Percentiles rank a stretch among this genome's conserved stretches.
These are phyloP conservation scores for Parnassius glacialis DNA, from an alignment of 2,888 invertebrate genomes.

Conservation along the genomic window DNA sequence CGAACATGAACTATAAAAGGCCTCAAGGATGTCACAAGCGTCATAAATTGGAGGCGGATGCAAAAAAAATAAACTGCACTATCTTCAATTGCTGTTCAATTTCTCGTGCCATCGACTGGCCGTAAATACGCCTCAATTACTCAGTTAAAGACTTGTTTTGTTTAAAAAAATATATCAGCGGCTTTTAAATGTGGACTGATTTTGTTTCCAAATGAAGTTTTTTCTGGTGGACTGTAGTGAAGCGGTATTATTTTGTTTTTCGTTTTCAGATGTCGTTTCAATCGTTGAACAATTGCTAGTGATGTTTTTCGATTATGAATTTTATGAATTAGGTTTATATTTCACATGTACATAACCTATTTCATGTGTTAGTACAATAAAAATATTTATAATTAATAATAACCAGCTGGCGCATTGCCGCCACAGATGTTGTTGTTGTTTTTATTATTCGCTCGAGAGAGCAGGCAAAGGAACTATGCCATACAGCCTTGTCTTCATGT, in stretches of 20 bases:
- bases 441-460: too few species aligned
- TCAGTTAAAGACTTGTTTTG: slow-evolving; percentile 60
- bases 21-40: slow-evolving; percentile 50
- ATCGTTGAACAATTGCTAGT: too few species aligned
- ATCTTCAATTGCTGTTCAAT: slow-evolving; percentile 66
- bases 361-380: too few species aligned
- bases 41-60: slow-evolving; percentile 63
- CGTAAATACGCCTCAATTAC: slow-evolving; percentile 76
- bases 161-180: slow-evolving; percentile 52
- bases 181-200: slow-evolving; percentile 47
- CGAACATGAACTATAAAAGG: slow-evolving; percentile 53
- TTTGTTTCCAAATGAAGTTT: slow-evolving; percentile 58
- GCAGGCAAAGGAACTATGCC: too few species aligned
- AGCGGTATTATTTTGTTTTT: slow-evolving; percentile 35
- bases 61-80: slow-evolving; percentile 56
- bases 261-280: too few species aligned
- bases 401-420: too few species aligned
- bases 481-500: too few species aligned
- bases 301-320: too few species aligned
- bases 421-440: too few species aligned
- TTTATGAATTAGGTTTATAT: too few species aligned
- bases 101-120: slow-evolving; percentile 52
- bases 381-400: too few species aligned
- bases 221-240: slow-evolving; percentile 44
- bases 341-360: too few species aligned